These are phyloP conservation scores for Archocentrus centrarchus DNA, from an alignment of 2,113 vertebrate genomes.

Conservation along the genomic window DNA sequence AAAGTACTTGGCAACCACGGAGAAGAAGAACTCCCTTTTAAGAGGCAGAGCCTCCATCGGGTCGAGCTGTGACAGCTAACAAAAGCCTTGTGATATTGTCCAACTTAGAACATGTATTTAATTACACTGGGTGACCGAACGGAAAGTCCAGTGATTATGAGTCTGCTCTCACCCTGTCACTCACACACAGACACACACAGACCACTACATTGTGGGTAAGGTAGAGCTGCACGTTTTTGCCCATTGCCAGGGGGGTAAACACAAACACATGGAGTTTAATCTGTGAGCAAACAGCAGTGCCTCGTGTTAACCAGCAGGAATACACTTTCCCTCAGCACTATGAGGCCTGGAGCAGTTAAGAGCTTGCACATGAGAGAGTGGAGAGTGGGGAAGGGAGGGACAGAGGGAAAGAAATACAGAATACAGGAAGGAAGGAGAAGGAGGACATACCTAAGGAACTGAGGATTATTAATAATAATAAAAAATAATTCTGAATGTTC, in stretches of 20 bases:
- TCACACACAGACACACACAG: background rate
- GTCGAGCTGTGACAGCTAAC: too few species aligned
- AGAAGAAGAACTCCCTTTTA: background rate
- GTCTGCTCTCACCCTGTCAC: background rate
- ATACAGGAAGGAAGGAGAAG: background rate
- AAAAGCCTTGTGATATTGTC: background rate
- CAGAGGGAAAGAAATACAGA: too few species aligned
- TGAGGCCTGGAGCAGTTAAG: constrained; percentile 28
- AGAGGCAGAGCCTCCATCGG: background rate
- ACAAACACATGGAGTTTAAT: constrained; percentile 61
- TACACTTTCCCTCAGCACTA: constrained; percentile 40
- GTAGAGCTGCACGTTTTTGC: constrained; percentile 48
- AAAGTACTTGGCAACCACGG: background rate
- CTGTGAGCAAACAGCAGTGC: constrained; percentile 57
- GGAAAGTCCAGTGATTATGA: constrained; percentile 17
- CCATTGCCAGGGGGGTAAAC: constrained; percentile 67
- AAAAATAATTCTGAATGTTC: background rate
- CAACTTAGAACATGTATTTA: background rate
- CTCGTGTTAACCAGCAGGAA: constrained; percentile 61
- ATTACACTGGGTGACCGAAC: background rate
- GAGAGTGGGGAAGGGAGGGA: too few species aligned
- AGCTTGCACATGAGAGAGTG: background rate
- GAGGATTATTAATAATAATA: background rate
- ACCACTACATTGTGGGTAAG: constrained; percentile 30
- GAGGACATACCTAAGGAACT: background rate